Conservation (phyloP, 1,140 invertebrate genomes). For the Amyelois transitella region DNA sequence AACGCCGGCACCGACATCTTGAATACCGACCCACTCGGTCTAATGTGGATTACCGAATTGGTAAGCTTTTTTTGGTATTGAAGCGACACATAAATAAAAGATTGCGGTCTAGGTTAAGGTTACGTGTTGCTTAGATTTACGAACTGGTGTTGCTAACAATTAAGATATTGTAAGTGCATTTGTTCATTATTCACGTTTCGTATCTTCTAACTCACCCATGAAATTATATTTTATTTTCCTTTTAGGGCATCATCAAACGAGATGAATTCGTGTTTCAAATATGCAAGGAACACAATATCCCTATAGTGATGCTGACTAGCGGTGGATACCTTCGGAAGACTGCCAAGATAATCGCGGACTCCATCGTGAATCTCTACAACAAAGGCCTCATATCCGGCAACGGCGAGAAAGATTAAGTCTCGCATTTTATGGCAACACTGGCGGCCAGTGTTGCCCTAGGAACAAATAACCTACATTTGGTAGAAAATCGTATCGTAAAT, state of each 20-base stretch:
- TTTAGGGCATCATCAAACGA: constrained; percentile 85
- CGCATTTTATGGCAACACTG: background rate
- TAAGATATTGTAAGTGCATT: no score
- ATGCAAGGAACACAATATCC: constrained; percentile 78
- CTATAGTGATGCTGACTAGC: constrained; percentile 91
- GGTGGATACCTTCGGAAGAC: constrained; percentile 87
- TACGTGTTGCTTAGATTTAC: no score
- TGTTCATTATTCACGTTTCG: no score
- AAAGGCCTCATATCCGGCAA: constrained; percentile 29
- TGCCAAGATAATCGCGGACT: constrained; percentile 87
- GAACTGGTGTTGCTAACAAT: no score
- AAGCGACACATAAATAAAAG: no score
- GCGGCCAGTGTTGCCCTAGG: background rate
- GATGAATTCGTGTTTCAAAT: constrained; percentile 89
- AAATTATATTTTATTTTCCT: constrained; percentile 13
- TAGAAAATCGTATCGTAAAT: constrained; percentile 2
- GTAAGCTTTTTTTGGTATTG: constrained; percentile 75
- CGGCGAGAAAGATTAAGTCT: constrained; percentile 1
- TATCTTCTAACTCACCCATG: background rate
- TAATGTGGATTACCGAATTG: constrained; percentile 78
- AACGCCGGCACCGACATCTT: constrained; percentile 93
- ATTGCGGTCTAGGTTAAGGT: no score
- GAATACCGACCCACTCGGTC: constrained; percentile 84
- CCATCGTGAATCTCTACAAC: constrained; percentile 82
- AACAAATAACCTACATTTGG: background rate